Evolutionary conservation across 2,797 vertebrate species (phyloP).

Genomic region (Ambastaia sidthimunki): DNA sequence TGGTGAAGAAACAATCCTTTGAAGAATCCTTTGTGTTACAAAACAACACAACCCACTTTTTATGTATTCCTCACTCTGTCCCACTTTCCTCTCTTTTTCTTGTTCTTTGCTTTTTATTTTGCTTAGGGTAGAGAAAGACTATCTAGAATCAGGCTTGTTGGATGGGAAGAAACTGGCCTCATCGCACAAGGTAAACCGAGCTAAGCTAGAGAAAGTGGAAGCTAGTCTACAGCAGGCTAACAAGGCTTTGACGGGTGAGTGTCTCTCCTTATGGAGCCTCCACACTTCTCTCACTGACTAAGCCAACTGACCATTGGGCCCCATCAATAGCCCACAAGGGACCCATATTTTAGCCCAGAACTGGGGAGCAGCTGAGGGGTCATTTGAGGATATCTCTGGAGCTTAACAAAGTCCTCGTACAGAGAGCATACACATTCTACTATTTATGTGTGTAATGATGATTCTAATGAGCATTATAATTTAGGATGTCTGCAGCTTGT

Average conservation of each 20-base stretch:
- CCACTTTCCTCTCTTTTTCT: not conserved
- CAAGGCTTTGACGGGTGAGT: slow-evolving; percentile 84
- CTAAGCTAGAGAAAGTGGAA: slow-evolving; percentile 77
- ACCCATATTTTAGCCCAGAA: slow-evolving; percentile 76
- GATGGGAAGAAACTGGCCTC: no score
- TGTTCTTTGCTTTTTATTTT: slow-evolving; percentile 12
- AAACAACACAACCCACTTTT: slow-evolving; percentile 13
- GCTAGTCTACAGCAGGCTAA: slow-evolving; percentile 68
- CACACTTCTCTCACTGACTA: slow-evolving; percentile 49
- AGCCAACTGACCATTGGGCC: slow-evolving; percentile 67
- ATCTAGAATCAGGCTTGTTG: no score
- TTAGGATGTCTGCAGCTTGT: slow-evolving; percentile 32
- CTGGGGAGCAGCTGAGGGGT: slow-evolving; percentile 73
- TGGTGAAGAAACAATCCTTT: slow-evolving; percentile 15
- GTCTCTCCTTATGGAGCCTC: slow-evolving; percentile 56
- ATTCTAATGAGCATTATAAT: slow-evolving; percentile 45
- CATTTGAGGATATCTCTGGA: slow-evolving; percentile 65
- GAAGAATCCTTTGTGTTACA: slow-evolving; percentile 25
- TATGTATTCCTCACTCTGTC: slow-evolving; percentile 16
- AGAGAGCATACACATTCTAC: slow-evolving; percentile 51
- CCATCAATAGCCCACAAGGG: slow-evolving; percentile 71
- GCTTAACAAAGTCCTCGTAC: slow-evolving; percentile 67
- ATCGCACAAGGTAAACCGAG: not conserved
- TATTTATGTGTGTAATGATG: slow-evolving; percentile 51
- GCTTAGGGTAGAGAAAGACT: no score